Conservation (phyloP, 2,888 invertebrate species). For the Tipula helvola region DNA sequence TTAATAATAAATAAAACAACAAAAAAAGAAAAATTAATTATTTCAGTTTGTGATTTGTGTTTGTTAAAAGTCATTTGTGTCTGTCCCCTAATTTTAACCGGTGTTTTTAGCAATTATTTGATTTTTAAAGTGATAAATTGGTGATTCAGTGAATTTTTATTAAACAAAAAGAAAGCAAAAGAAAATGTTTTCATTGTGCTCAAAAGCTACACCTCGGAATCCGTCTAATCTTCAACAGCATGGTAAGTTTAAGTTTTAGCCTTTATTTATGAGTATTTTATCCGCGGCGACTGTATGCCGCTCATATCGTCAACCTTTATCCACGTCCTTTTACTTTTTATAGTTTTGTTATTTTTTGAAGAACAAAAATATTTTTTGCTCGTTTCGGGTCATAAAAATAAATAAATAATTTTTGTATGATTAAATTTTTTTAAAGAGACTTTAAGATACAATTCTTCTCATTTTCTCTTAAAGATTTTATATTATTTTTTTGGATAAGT, state of each 20-base stretch:
- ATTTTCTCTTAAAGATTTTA: no score
- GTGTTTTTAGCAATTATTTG: background rate
- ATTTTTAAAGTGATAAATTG: background rate
- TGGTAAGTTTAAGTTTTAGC: background rate
- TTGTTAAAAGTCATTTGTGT: no score
- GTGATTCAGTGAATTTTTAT: background rate
- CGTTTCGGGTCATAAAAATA: background rate
- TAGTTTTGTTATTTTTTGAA: background rate
- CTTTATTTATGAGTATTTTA: background rate
- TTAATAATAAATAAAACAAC: background rate
- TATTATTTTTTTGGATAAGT: no score
- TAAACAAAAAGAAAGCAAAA: background rate
- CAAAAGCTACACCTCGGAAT: slow-evolving; percentile 13
- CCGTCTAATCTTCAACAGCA: background rate
- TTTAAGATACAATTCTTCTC: background rate
- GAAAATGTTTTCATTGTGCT: slow-evolving; percentile 14
- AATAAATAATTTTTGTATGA: background rate
- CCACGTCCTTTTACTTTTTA: background rate
- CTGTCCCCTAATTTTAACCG: background rate
- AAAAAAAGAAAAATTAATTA: background rate
- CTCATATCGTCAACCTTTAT: background rate
- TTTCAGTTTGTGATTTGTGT: background rate
- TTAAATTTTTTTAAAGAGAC: background rate
- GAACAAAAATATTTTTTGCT: background rate
- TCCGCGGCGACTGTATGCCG: background rate